Base-by-base conservation (phyloP, 2,888 invertebrate genomes). In the Cephus spinipes region DNA sequence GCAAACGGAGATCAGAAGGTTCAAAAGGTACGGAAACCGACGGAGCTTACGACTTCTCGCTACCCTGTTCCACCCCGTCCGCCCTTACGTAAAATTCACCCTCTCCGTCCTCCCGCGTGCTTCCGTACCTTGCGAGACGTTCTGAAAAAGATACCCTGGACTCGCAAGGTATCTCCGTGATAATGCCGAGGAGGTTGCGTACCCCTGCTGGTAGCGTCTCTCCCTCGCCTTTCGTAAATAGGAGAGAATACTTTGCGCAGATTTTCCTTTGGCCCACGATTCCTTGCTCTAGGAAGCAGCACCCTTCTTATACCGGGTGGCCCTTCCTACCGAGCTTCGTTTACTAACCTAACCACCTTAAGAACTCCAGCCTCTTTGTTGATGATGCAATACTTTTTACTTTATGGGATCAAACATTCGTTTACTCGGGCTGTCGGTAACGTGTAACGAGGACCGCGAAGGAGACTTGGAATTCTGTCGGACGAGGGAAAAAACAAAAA, bases 341-440 rank as follows among this genome's bases (percentile, higher is more conserved):
- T 12, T 30, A 23, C 71, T 32, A 33, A 23, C 31, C 31, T 33
- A 12, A 69, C 11, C 69, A 6, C 69, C 40, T 6, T 6, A 15
- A 15, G 40, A 40, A 15, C 40, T 15, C 15, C 40, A 40, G n/a
- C 32, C 12, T 9, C 23, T 30, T n/a, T 0, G 12, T 55, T 3
- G 71, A 71, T 74, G 79, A 78, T 73, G 55, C 73, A 71, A 78
- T 77, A 74, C 81, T 79, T 83, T 83, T 83, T 78, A 76, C 82
- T 83, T 83, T 79, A 77, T 75, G 78, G 81, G 79, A 84, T 85
- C 83, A 81, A 83, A 82, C 76, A 79, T 77, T 77, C 77, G 77
- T 76, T 78, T 78, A 69, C 78, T 69, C 35, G 32, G 23, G 30
- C 73, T 34, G n/a, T 68, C 35, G 77, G 84, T 3, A 75, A 81